Evolutionary conservation across 1,140 invertebrate genomes (phyloP), one percentile per base, ranked within the genome.

Genomic region (Apis laboriosa): DNA sequence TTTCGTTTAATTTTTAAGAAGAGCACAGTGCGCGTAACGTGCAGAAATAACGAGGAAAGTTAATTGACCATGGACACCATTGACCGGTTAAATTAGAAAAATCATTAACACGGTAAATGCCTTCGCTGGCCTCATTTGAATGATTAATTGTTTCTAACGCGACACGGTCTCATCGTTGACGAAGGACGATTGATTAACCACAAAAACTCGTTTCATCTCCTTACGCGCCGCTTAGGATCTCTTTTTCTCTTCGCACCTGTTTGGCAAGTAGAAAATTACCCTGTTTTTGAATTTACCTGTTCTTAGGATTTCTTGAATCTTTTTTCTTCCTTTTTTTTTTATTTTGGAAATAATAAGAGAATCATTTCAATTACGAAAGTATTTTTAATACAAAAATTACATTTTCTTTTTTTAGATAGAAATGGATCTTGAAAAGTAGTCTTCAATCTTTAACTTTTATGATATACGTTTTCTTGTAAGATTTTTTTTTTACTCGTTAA

Each of bases 111-210:
- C 19, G 19, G 75, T 61, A 80, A 77, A 55, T 51, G 64, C 66
- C 67, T 74, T 60, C 13, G 72, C n/a, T 79, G 78, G 77, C 63
- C 83, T 83, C 79, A 43, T 86, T 86, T 64, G 70, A 86, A 85
- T 88, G 90, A 91, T 89, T 90, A 90, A 91, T 90, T 86, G 83
- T 84, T 83, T 84, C 83, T 85, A 87, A 89, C 84, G 71, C 76
- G 74, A 72, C 43, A n/a, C 28, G 67, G 73, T 61, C 76, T 56
- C 61, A 53, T 34, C 63, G 77, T 56, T 67, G 64, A 72, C 60
- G 51, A 34, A 43, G 61, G 34, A 79, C 43, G 11, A 55, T 58
- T 64, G 85, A 83, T 86, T 80, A 73, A 73, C 61, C 74, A 64
- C 68, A 86, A 88, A 84, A 88, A 86, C 86, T 88, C 67, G 84